phyloP scores from a whole-genome alignment of 2,797 vertebrate species.

The Gallinago nigripennis region DNA sequence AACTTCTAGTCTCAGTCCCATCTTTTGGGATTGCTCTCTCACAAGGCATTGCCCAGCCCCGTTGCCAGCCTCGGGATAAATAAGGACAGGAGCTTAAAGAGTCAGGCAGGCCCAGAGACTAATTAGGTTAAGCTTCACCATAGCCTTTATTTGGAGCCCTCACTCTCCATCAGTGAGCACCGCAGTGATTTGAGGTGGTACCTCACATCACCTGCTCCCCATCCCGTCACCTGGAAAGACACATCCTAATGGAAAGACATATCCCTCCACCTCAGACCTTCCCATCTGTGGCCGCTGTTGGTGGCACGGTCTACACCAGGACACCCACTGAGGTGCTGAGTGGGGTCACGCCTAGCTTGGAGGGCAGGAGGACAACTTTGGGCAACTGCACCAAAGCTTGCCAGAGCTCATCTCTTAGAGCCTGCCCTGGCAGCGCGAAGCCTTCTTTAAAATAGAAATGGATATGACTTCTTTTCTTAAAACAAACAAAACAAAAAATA shows the following conservation, averaged over 20 bases:
- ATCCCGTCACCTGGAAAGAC: background rate
- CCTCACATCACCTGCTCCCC: background rate
- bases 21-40: background rate
- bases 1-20: background rate
- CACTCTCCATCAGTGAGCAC: background rate
- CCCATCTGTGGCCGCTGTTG: background rate
- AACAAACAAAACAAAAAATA: background rate
- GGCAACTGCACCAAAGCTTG: background rate
- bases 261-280: background rate
- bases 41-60: background rate
- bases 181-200: background rate
- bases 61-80: background rate
- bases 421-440: background rate
- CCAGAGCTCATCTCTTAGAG: background rate
- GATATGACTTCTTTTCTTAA: background rate
- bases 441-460: background rate
- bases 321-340: fast-evolving
- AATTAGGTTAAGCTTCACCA: background rate
- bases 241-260: background rate
- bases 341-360: background rate
- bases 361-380: background rate
- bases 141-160: background rate
- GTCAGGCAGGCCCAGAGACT: background rate
- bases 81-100: background rate
- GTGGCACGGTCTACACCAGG: fast-evolving